A percentile compares a stretch with the other conserved stretches of the same genome.
Conservation (phyloP, 2,888 invertebrate species). For the Gerris lacustris region DNA sequence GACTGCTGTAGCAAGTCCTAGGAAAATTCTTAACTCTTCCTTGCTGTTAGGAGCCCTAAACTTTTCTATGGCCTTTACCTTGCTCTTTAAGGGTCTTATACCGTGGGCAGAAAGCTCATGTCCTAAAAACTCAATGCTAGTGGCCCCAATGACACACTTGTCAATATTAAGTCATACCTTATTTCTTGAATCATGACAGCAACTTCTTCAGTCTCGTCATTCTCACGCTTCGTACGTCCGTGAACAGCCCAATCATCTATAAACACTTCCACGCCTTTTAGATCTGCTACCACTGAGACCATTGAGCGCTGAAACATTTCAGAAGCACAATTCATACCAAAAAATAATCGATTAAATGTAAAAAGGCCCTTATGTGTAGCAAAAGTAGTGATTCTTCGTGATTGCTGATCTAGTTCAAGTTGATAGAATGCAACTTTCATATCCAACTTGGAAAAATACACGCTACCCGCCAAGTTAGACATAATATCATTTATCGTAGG, state of each 20-base stretch:
- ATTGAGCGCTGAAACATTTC: slow-evolving; percentile 15
- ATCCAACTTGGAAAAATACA: slow-evolving; percentile 12
- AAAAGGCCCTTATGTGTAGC: slow-evolving; percentile 11
- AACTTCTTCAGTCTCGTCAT: background rate
- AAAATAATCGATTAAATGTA: slow-evolving; percentile 7
- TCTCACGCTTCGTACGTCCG: background rate
- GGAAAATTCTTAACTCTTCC: background rate
- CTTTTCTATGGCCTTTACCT: background rate
- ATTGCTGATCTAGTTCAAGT: background rate
- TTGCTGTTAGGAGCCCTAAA: background rate
- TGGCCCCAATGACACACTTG: background rate
- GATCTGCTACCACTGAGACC: background rate
- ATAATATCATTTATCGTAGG: too few species aligned
- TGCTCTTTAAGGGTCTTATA: background rate
- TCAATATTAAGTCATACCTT: background rate
- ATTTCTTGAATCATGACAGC: background rate
- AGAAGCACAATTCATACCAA: slow-evolving; percentile 11
- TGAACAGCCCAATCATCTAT: background rate
- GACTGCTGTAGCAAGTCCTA: background rate
- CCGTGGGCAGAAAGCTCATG: background rate
- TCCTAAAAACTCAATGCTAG: background rate
- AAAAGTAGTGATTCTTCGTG: slow-evolving; percentile 14
- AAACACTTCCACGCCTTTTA: background rate
- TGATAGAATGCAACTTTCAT: slow-evolving; percentile 14
- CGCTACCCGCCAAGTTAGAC: background rate